phyloP scores from a whole-genome alignment of 2,113 vertebrate genomes.

The Aptenodytes forsteri region DNA sequence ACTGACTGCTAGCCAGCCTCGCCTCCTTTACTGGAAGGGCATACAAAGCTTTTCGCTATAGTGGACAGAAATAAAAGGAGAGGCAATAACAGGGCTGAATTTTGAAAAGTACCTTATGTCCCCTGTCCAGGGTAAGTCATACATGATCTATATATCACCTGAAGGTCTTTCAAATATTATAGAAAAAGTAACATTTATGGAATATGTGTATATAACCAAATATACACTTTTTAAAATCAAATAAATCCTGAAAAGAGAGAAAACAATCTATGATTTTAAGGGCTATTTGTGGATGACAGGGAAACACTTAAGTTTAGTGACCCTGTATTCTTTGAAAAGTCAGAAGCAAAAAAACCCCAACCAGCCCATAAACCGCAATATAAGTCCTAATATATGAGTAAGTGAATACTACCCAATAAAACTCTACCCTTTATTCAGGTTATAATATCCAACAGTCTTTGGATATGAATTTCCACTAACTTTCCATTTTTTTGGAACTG shows the following conservation, averaged over 20 bases:
- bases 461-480: not conserved
- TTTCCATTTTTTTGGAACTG: not conserved
- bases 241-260: not conserved
- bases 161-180: not conserved
- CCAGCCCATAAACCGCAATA: not conserved
- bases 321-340: not conserved
- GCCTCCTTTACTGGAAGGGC: slow-evolving; percentile 57
- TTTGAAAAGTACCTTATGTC: slow-evolving; percentile 34
- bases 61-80: slow-evolving; percentile 67
- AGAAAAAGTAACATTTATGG: not conserved
- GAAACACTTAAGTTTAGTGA: not conserved
- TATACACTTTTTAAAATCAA: not conserved
- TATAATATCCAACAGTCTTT: not conserved
- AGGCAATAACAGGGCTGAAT: slow-evolving; percentile 41
- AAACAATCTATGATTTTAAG: not conserved
- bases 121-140: slow-evolving; percentile 20
- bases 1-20: slow-evolving; percentile 77
- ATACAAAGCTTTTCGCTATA: slow-evolving; percentile 50
- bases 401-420: not conserved
- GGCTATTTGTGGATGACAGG: not conserved
- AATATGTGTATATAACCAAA: not conserved
- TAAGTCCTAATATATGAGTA: not conserved
- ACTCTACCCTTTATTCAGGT: not conserved
- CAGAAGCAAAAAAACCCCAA: not conserved
- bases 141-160: slow-evolving; percentile 11